Conservation (phyloP, 1,140 invertebrate species). For the Lutraria rhynchaena region DNA sequence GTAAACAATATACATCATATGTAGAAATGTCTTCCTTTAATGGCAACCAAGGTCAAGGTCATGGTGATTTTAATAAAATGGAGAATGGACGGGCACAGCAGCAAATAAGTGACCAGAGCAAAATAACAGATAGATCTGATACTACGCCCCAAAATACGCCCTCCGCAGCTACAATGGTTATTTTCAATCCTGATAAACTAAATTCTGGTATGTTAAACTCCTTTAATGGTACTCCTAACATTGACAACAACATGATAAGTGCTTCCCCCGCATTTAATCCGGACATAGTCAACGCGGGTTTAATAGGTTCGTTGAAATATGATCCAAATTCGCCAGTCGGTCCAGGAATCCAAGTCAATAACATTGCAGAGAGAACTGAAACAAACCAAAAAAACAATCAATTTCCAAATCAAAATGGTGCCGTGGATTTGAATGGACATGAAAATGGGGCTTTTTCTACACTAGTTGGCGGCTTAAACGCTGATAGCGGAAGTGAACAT, state of each 20-base stretch:
- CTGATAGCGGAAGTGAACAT: too few relatives aligned
- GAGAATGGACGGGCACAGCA: conserved; percentile 1
- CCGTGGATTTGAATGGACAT: too few relatives aligned
- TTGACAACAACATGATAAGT: not conserved
- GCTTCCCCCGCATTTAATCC: conserved; percentile 30
- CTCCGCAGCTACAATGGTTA: not conserved
- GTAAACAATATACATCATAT: not conserved
- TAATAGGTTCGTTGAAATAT: conserved; percentile 26
- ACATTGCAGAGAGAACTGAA: too few relatives aligned
- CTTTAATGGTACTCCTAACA: not conserved
- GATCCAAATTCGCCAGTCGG: conserved; percentile 26
- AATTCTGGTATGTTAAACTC: not conserved
- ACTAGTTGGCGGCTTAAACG: too few relatives aligned
- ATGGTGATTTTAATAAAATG: conserved; percentile 25
- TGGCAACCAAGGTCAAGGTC: not conserved
- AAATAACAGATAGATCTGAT: not conserved
- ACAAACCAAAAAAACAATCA: not conserved
- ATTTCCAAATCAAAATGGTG: not conserved
- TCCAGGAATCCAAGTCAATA: not conserved
- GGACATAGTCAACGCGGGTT: conserved; percentile 16
- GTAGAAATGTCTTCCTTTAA: not conserved
- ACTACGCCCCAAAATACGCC: not conserved
- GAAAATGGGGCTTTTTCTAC: too few relatives aligned
- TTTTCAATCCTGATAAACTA: conserved; percentile 1
- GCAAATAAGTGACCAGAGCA: not conserved